Conservation (phyloP, 2,797 vertebrate species). For the Natrix natrix region DNA sequence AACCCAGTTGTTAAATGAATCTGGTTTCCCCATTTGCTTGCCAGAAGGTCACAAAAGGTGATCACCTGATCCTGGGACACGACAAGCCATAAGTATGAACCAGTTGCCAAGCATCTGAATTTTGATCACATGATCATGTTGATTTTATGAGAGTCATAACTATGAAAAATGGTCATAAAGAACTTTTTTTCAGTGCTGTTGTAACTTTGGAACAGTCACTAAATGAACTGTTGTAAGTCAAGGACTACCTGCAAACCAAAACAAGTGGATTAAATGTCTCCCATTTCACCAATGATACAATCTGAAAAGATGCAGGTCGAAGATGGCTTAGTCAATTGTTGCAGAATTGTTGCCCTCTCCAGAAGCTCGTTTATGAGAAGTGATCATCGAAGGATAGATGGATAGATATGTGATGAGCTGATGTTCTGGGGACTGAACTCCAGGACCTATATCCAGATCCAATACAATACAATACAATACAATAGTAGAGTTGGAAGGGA, state of each 20-base stretch:
- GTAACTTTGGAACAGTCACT: background rate
- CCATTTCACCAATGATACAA: background rate
- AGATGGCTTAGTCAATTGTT: background rate
- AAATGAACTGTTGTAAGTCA: background rate
- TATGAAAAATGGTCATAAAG: background rate
- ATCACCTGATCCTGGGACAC: background rate
- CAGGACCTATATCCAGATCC: background rate
- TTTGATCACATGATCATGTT: background rate
- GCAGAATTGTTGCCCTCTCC: background rate
- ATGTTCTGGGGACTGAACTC: background rate
- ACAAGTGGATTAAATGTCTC: background rate
- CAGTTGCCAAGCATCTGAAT: background rate
- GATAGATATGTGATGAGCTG: background rate
- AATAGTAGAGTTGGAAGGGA: no score
- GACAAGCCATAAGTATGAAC: background rate
- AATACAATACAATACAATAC: no score
- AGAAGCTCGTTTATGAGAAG: background rate
- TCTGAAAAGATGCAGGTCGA: background rate
- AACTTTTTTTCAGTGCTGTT: background rate
- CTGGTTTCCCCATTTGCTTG: background rate
- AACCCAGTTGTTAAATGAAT: background rate
- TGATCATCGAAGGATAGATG: background rate
- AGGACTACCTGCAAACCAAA: background rate
- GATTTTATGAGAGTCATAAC: background rate
- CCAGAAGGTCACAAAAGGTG: background rate